Percentiles rank a stretch among this genome's conserved stretches.
phyloP scores from a whole-genome alignment of 2,888 invertebrate species.

The Darwinula stevensoni region DNA sequence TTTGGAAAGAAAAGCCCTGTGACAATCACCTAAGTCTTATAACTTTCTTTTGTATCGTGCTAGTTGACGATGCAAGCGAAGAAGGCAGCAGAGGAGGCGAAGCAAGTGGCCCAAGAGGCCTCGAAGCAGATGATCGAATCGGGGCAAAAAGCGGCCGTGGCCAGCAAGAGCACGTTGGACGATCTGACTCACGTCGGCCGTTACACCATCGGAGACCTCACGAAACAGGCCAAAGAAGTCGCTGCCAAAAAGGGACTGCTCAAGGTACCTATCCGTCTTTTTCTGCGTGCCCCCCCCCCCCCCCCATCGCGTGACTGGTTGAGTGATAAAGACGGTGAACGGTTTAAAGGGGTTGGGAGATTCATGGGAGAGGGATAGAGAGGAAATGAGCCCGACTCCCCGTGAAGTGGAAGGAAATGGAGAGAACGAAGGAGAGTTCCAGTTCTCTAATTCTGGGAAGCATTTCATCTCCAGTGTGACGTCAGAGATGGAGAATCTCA shows the following conservation, averaged over 20 bases:
- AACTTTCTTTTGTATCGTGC: no score
- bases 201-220: conserved; percentile 58
- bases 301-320: no score
- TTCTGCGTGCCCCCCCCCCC: no score
- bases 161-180: conserved; percentile 58
- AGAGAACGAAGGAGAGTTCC: neutral
- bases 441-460: conserved; percentile 12
- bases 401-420: no score
- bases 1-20: no score
- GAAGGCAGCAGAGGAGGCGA: conserved; percentile 51
- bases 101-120: conserved; percentile 50
- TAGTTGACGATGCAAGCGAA: conserved; percentile 61
- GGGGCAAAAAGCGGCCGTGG: conserved; percentile 58
- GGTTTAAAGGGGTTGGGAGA: conserved; percentile 7
- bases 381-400: conserved; percentile 9
- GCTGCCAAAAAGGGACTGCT: conserved; percentile 56
- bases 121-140: conserved; percentile 56
- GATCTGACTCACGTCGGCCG: conserved; percentile 59
- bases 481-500: conserved; percentile 68
- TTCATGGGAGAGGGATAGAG: conserved; percentile 4
- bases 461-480: conserved; percentile 73
- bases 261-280: conserved; percentile 23
- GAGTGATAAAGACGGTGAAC: no score
- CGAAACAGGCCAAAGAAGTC: conserved; percentile 65
- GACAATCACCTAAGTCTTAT: no score